Conservation (phyloP, 2,113 vertebrate species). For the Callocephalon fimbriatum region DNA sequence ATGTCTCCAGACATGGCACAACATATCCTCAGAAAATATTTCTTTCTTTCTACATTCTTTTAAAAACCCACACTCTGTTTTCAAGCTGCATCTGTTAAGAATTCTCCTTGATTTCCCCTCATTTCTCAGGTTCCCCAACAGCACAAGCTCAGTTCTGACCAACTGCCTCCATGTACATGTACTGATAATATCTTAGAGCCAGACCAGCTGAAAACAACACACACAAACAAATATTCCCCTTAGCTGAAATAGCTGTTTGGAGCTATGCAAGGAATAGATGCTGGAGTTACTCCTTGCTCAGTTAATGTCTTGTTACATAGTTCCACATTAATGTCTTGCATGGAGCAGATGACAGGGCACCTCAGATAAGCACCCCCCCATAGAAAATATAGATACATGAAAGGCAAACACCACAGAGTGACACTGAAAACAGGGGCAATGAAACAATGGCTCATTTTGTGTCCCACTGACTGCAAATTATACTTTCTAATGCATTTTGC, state of each 20-base stretch:
- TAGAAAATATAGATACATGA: fast-evolving
- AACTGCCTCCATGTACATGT: fast-evolving
- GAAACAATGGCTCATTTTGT: not conserved
- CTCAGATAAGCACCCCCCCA: not conserved
- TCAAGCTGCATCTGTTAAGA: not conserved
- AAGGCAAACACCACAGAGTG: not conserved
- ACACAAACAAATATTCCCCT: not conserved
- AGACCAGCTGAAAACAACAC: not conserved
- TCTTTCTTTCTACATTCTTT: not conserved
- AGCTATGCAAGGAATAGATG: not conserved
- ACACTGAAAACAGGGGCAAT: not conserved
- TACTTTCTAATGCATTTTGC: not conserved
- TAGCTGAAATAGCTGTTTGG: not conserved
- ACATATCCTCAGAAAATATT: not conserved
- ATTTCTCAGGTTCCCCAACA: not conserved
- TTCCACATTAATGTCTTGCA: not conserved
- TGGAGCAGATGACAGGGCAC: not conserved
- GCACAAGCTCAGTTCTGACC: not conserved
- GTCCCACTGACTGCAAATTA: not conserved
- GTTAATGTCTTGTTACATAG: not conserved
- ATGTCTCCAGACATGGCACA: not conserved
- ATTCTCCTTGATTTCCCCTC: not conserved
- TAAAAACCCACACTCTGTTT: not conserved
- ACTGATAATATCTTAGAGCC: not conserved
- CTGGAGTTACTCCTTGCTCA: not conserved